A percentile compares a stretch with the other conserved stretches of the same genome.
Evolutionary conservation across 1,140 invertebrate genomes (phyloP).

Genomic region (Lepidostoma basale): DNA sequence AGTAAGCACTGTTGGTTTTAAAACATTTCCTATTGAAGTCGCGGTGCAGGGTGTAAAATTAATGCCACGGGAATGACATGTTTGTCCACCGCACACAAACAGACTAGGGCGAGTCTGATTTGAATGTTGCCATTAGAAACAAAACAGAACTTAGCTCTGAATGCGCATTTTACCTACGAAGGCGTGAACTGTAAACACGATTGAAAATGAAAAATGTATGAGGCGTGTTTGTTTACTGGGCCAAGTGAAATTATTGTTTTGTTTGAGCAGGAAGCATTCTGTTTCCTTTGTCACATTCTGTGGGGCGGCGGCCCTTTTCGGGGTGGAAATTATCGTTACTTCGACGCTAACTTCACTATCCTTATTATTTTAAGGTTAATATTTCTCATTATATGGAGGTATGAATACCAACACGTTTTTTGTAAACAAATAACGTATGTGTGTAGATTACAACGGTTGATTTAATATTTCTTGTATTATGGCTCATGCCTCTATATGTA

Average conservation of each 20-base stretch:
- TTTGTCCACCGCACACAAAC: constrained; percentile 5
- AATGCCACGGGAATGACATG: constrained; percentile 1
- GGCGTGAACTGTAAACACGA: constrained; percentile 42
- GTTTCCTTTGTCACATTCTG: constrained; percentile 40
- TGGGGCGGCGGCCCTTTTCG: constrained; percentile 32
- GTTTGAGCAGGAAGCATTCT: constrained; percentile 40
- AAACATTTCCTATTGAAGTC: too few species aligned
- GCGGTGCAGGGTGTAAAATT: background rate
- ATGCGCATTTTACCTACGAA: constrained; percentile 24
- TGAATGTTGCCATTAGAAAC: constrained; percentile 42
- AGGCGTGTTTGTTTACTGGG: constrained; percentile 39
- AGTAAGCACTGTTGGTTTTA: too few species aligned
- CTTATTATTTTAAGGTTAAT: too few species aligned
- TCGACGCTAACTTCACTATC: too few species aligned
- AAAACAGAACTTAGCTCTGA: constrained; percentile 26
- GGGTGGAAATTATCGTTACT: background rate
- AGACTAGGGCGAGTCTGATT: constrained; percentile 29
- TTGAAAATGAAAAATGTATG: constrained; percentile 44
- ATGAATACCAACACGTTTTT: too few species aligned
- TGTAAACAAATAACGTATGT: too few species aligned
- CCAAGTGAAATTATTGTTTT: constrained; percentile 32
- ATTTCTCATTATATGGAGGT: too few species aligned
- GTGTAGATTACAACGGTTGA: too few species aligned
- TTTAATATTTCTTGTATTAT: too few species aligned
- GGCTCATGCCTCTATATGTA: too few species aligned